Percentiles rank a stretch among this genome's conserved stretches.
These are phyloP conservation scores for Cynocephalus volans DNA, from an alignment of 2,113 vertebrate species.

Conservation along the genomic window DNA sequence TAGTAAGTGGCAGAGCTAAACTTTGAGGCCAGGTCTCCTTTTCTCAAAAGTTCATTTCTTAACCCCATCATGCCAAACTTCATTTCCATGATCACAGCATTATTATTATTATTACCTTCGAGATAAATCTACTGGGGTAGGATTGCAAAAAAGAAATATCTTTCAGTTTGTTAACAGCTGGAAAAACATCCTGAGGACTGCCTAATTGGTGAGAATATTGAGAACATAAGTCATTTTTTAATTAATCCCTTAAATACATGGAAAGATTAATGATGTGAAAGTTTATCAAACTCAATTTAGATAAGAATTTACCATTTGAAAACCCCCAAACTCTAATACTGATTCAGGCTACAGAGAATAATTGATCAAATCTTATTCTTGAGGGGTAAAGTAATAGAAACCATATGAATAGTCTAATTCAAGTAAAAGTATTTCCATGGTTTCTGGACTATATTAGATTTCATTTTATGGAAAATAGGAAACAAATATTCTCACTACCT, in stretches of 20 bases:
- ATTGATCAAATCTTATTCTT: constrained; percentile 33
- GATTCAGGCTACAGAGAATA: background rate
- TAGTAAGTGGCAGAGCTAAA: background rate
- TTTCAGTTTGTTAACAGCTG: background rate
- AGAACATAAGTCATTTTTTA: background rate
- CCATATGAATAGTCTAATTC: background rate
- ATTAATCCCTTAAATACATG: constrained; percentile 18
- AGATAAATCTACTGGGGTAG: background rate
- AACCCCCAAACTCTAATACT: background rate
- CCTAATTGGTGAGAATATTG: background rate
- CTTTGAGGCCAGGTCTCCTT: background rate
- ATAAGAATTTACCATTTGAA: background rate
- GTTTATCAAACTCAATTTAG: constrained; percentile 22
- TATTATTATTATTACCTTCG: background rate
- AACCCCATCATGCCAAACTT: background rate
- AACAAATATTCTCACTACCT: constrained; percentile 33
- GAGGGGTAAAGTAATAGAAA: constrained; percentile 15
- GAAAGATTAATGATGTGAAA: constrained; percentile 41
- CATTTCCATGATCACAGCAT: background rate
- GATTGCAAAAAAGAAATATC: background rate
- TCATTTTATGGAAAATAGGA: constrained; percentile 43
- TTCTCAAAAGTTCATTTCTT: background rate
- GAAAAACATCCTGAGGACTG: constrained; percentile 26
- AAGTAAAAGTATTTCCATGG: background rate
- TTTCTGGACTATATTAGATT: constrained; percentile 32